Base-by-base conservation (phyloP, 2,888 invertebrate genomes). In the Teleiodes luculella region DNA sequence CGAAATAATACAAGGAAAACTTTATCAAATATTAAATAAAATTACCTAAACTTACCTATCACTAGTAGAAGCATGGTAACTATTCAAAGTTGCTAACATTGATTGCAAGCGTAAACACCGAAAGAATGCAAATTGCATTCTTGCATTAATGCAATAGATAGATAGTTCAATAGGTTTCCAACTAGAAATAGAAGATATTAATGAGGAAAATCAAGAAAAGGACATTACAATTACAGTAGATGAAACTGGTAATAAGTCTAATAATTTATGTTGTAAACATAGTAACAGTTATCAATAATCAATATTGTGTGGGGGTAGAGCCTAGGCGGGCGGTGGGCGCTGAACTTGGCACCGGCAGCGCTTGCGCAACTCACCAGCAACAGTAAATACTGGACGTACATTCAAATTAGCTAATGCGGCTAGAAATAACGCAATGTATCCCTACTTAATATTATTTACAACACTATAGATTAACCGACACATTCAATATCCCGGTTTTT, bases 341-440 rank as follows among this genome's bases (percentile, higher is more conserved):
- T 78, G 79, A 80, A 76, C 83, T 84, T 85, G 86, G 83, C 80
- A 75, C 68, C 65, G 62, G 61, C 59, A 54, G 65, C 66, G 68
- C 70, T 85, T 83, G 78, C 78, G 79, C 76, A 84, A 80, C 65
- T 50, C 7, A 37, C 3, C 18, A 33, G 11, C 20, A 18, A 7
- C 11, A 41, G 35, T 35, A 49, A 49, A 49, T 18, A 36, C 31
- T 47, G 6, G 16, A 20, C 7, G 24, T 11, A 6, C 28, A 14
- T 43, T 13, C 43, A 43, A 13, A 24, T 43, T 20, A 20, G 24
- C 24, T 24, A 8, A 3, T 8, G 10, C 33, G 3, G 10, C 10
- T 33, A 33, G 10, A 33, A 33, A n/a, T 33, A 33, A 24, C 24
- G 24, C 24, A 24, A 24, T 24, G 24, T 24, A 24, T 6, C 24